phyloP scores from a whole-genome alignment of 2,113 vertebrate genomes.

The Eolophus roseicapilla region DNA sequence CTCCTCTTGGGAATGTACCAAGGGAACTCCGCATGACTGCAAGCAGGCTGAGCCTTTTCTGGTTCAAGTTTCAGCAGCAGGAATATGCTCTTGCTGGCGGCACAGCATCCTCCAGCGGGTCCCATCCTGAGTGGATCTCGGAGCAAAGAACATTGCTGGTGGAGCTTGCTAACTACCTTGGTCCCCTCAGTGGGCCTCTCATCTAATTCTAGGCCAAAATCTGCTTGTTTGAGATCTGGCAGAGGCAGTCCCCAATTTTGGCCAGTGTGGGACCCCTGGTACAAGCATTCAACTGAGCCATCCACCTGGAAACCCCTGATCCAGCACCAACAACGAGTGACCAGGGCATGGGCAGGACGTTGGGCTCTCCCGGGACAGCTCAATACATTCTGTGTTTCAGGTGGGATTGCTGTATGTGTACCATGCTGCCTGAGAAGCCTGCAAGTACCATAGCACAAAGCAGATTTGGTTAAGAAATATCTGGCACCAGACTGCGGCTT shows the following conservation, averaged over 20 bases:
- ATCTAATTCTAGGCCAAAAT: neutral
- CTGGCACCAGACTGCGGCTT: neutral
- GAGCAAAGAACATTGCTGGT: neutral
- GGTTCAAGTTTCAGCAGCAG: neutral
- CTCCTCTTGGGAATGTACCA: neutral
- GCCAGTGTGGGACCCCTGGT: too few species aligned
- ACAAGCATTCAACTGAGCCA: neutral
- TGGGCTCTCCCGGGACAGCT: neutral
- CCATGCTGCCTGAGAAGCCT: neutral
- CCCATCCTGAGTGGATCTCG: rapidly evolving
- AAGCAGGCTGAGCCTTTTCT: neutral
- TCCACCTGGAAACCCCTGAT: neutral
- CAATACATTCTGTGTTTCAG: rapidly evolving
- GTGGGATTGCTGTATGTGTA: neutral
- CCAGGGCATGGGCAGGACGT: neutral
- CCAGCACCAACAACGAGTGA: neutral
- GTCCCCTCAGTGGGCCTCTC: neutral
- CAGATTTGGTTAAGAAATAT: neutral
- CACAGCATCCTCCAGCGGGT: rapidly evolving
- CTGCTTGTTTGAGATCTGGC: neutral
- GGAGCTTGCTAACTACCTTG: neutral
- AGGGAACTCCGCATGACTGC: neutral
- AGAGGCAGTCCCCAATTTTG: neutral
- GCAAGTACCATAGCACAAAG: neutral
- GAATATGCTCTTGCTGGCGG: neutral